Base-by-base conservation (phyloP, 92 coral and sea anemone genomes). In the Metridium senile region DNA sequence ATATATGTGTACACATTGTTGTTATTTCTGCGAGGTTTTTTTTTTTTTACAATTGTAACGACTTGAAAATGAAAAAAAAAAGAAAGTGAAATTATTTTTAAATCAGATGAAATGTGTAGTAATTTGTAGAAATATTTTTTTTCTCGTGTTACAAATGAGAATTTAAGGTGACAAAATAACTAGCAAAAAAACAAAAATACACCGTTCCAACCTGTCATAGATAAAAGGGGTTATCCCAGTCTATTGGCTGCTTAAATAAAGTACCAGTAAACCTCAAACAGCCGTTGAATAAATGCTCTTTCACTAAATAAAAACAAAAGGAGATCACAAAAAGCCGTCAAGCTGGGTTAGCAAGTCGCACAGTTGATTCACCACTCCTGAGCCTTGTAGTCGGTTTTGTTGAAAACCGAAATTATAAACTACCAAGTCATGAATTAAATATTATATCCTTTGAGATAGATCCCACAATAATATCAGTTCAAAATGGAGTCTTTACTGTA, bases 291-390 rank as follows among this genome's bases (percentile, higher is more conserved):
- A 22, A 23, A 23, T 11, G 3, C 32, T 26, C 22, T 54, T 61
- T 11, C 59, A 21, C 31, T 10, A 61, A 61, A 61, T 26, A 61
- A 61, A 22, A 61, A 61, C 66, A 61, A 61, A 61, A 27, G 66
- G 22, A 61, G 31, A 61, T 61, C 66, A 61, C 71, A 66, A 19
- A 66, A 31, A 66, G 71, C 71, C 51, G 71, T 66, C 51, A 34
- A 28, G 71, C 71, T 33, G 71, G 1, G 71, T 3, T 66, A 19
- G 71, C 71, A 66, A 66, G 71, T 61, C 22, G 66, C 33, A 26
- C 33, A 6, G 22, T 61, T 22, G 19, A 61, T 22, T 21, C 29
- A 61, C 66, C 66, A 61, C 30, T 61, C 66, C 30, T 26, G 66
- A 8, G 3, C 8, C 31, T 22, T 61, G 17, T 61, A 23, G 19